Percentiles rank a stretch among this genome's conserved stretches.
These are phyloP conservation scores for Morpho helenor DNA, from an alignment of 2,888 invertebrate species.

Conservation along the genomic window DNA sequence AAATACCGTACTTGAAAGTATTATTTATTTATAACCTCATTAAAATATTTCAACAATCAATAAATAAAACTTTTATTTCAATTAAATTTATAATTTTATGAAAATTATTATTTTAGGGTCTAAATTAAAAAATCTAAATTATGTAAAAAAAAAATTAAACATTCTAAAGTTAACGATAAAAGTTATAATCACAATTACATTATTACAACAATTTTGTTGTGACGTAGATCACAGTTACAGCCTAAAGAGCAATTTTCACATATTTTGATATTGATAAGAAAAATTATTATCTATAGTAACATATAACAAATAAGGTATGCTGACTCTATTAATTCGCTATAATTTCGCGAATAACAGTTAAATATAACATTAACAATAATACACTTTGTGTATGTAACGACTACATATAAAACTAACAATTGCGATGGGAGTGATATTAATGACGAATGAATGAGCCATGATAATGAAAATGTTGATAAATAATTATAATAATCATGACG, in stretches of 20 bases:
- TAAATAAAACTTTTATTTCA: too few relatives aligned
- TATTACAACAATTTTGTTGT: constrained; percentile 42
- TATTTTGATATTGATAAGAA: constrained; percentile 8
- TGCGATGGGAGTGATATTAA: not conserved
- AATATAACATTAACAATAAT: not conserved
- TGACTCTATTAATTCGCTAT: constrained; percentile 23
- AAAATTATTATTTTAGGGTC: too few relatives aligned
- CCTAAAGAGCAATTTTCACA: constrained; percentile 58
- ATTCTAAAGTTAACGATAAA: too few relatives aligned
- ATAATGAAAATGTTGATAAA: not conserved
- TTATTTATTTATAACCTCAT: too few relatives aligned
- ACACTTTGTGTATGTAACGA: too few relatives aligned
- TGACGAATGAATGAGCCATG: not conserved
- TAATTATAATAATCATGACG: too few relatives aligned
- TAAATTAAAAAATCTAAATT: too few relatives aligned
- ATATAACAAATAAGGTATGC: constrained; percentile 25
- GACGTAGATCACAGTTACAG: constrained; percentile 71
- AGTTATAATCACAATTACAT: not conserved
- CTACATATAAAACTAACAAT: not conserved
- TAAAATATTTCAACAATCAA: too few relatives aligned
- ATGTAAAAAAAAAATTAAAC: constrained; percentile 1
- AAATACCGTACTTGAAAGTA: too few relatives aligned
- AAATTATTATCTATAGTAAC: constrained; percentile 5
- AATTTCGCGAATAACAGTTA: not conserved
- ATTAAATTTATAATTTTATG: too few relatives aligned